Percentiles rank a stretch among this genome's conserved stretches.
Evolutionary conservation across 2,113 vertebrate genomes (phyloP).

Genomic region (Stigmatopora argus): DNA sequence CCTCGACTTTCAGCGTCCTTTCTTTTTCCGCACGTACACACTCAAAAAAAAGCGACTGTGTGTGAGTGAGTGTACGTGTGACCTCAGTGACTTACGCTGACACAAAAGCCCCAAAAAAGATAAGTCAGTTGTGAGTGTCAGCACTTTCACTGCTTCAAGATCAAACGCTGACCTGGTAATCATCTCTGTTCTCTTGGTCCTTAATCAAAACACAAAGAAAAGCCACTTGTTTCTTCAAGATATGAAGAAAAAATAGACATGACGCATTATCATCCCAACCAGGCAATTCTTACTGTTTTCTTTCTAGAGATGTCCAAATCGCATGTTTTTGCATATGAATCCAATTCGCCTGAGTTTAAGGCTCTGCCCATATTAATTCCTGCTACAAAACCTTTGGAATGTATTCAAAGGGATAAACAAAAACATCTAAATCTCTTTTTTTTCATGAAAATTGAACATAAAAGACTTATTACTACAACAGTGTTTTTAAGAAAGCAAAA

Average conservation of each 20-base stretch:
- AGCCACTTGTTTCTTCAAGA: background rate
- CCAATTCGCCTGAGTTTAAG: too few relatives aligned
- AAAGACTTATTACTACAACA: too few relatives aligned
- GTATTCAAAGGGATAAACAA: background rate
- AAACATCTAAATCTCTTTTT: background rate
- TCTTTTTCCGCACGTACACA: conserved; percentile 9
- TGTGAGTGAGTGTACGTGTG: conserved; percentile 1
- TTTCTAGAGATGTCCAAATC: background rate
- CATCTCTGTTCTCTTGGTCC: background rate
- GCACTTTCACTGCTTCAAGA: conserved; percentile 1
- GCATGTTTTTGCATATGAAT: too few relatives aligned
- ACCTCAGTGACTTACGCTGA: conserved; percentile 10
- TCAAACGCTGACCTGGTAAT: background rate
- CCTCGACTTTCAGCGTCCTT: conserved; percentile 25
- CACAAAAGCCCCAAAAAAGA: background rate
- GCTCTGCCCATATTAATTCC: background rate
- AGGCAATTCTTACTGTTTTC: background rate
- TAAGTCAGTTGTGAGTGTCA: background rate
- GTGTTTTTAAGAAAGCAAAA: too few relatives aligned
- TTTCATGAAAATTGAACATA: too few relatives aligned
- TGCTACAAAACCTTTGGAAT: background rate
- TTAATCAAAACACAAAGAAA: background rate
- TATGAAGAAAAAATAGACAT: background rate
- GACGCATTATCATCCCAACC: background rate
- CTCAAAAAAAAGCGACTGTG: conserved; percentile 2